A percentile compares a stretch with the other conserved stretches of the same genome.
Evolutionary conservation across 2,888 invertebrate genomes (phyloP).

Genomic region (Drosophila birchii): DNA sequence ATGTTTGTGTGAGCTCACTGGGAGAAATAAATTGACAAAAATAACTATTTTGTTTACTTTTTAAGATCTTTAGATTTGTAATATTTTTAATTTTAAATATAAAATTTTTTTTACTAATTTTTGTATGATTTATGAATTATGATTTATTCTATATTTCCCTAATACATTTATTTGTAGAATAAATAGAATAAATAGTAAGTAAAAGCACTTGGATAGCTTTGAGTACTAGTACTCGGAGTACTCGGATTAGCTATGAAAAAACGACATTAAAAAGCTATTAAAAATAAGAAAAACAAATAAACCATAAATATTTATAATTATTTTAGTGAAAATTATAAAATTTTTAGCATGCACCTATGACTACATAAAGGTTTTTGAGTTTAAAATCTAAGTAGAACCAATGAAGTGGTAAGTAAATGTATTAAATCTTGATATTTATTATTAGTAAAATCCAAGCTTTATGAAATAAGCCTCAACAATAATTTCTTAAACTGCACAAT

Average conservation of each 20-base stretch:
- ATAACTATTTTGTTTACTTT: too few species aligned
- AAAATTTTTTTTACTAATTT: too few species aligned
- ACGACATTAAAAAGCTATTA: neutral
- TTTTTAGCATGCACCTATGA: too few species aligned
- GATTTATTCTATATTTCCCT: too few species aligned
- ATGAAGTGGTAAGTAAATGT: neutral
- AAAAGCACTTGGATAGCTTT: neutral
- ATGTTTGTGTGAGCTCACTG: constrained; percentile 10
- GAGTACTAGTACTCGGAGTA: too few species aligned
- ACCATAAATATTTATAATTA: neutral
- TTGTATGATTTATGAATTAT: too few species aligned
- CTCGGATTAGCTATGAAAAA: neutral
- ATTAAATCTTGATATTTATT: neutral
- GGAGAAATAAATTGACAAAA: neutral
- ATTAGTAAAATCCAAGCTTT: neutral
- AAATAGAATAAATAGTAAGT: too few species aligned
- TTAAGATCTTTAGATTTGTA: neutral
- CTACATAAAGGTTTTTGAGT: too few species aligned
- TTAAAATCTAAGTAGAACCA: neutral
- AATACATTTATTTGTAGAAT: too few species aligned
- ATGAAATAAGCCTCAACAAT: neutral
- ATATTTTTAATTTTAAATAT: neutral
- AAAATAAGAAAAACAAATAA: neutral
- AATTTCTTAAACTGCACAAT: constrained; percentile 49
- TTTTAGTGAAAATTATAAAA: neutral